phyloP scores from a whole-genome alignment of 2,113 vertebrate genomes.

The Dunckerocampus dactyliophorus region DNA sequence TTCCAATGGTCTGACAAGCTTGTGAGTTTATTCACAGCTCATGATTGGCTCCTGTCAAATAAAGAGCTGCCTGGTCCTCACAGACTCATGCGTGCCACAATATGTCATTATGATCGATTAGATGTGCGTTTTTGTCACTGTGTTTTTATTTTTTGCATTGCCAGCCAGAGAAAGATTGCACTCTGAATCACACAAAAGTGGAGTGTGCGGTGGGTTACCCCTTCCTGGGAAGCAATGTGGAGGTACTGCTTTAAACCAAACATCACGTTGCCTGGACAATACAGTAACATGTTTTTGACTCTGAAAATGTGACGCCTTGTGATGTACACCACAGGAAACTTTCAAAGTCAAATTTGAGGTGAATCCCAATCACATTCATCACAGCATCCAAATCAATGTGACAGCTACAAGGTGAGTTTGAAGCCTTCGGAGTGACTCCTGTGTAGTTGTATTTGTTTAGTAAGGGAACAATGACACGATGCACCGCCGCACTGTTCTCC shows the following conservation, averaged over 20 bases:
- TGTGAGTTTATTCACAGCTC: no score
- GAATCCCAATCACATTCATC: constrained; percentile 75
- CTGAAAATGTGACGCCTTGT: neutral
- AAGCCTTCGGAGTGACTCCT: neutral
- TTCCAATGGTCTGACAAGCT: no score
- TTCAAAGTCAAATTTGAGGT: constrained; percentile 87
- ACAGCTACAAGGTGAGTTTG: constrained; percentile 80
- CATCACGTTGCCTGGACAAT: no score
- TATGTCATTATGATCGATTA: no score
- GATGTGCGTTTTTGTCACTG: no score
- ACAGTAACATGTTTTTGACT: neutral
- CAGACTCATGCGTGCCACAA: no score
- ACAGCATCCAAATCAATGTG: constrained; percentile 78
- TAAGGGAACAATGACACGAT: no score
- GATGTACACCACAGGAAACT: constrained; percentile 69
- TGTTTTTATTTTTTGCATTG: constrained; percentile 12
- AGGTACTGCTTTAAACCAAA: constrained; percentile 63
- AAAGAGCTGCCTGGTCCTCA: no score
- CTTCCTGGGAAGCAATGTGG: constrained; percentile 76
- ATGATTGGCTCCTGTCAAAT: no score
- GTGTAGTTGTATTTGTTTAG: no score
- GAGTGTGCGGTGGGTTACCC: constrained; percentile 91
- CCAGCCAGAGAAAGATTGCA: constrained; percentile 82
- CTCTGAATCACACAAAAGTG: constrained; percentile 75
- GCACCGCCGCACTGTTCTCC: constrained; percentile 10